phyloP scores from a whole-genome alignment of 1,140 invertebrate species.

The Triops longicaudatus region DNA sequence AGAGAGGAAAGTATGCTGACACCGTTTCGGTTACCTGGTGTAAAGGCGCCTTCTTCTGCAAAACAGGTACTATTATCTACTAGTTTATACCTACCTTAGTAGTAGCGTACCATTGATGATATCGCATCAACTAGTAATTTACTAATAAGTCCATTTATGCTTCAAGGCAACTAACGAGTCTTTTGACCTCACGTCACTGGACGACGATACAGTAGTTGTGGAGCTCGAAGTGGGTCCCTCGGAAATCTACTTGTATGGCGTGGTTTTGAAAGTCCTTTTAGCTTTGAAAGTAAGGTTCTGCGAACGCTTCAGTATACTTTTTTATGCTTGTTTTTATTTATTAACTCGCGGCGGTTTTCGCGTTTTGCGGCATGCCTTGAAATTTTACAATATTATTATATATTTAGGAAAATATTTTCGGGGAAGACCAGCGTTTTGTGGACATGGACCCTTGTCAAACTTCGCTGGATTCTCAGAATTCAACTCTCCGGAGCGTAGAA shows the following conservation, averaged over 20 bases:
- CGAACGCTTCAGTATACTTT: neutral
- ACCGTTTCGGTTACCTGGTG: constrained; percentile 75
- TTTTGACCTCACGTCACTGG: constrained; percentile 75
- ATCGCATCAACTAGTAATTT: too few species aligned
- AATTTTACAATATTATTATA: constrained; percentile 34
- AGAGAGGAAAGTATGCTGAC: constrained; percentile 86
- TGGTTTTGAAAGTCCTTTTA: constrained; percentile 76
- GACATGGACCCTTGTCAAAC: constrained; percentile 59
- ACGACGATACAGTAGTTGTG: constrained; percentile 76
- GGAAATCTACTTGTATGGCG: constrained; percentile 77
- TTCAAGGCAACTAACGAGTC: constrained; percentile 38
- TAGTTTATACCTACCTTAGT: too few species aligned
- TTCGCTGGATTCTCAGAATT: constrained; percentile 7
- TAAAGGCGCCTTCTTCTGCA: constrained; percentile 7
- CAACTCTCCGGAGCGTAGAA: constrained; percentile 13
- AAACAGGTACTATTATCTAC: neutral
- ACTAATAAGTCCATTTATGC: too few species aligned
- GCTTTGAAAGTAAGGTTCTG: constrained; percentile 60
- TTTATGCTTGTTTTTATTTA: too few species aligned
- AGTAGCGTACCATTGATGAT: too few species aligned
- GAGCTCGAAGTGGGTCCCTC: constrained; percentile 91
- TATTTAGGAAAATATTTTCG: constrained; percentile 82
- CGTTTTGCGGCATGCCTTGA: too few species aligned
- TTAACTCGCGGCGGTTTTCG: too few species aligned
- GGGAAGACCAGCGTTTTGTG: constrained; percentile 85